Evolutionary conservation across 2,113 vertebrate species (phyloP).

Genomic region (Otolemur garnettii): DNA sequence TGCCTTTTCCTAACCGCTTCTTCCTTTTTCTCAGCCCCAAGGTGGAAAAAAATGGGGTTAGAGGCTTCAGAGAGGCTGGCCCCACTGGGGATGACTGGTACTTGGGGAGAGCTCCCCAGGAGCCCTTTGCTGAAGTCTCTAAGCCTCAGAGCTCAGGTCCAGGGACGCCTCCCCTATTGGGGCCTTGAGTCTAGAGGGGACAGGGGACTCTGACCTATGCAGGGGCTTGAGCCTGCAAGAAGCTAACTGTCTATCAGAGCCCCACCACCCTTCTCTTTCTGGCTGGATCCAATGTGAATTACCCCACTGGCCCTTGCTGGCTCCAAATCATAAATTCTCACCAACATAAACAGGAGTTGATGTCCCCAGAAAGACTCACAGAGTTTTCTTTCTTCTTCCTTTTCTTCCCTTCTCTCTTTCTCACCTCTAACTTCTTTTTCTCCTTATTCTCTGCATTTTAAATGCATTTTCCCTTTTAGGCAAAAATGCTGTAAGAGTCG

Average conservation of each 20-base stretch:
- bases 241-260: slow-evolving; percentile 51
- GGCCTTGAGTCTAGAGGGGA: slow-evolving; percentile 25
- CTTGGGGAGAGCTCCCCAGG: not conserved
- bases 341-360: slow-evolving; percentile 86
- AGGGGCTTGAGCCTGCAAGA: slow-evolving; percentile 53
- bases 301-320: slow-evolving; percentile 66
- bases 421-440: slow-evolving; percentile 5
- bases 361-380: slow-evolving; percentile 80
- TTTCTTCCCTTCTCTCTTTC: not conserved
- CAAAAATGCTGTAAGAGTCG: slow-evolving; percentile 55
- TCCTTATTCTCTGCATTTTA: slow-evolving; percentile 38
- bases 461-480: slow-evolving; percentile 37
- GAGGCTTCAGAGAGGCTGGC: slow-evolving; percentile 8
- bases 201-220: slow-evolving; percentile 51
- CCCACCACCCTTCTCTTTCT: slow-evolving; percentile 49
- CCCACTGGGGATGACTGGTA: not conserved
- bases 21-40: slow-evolving; percentile 48
- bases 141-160: slow-evolving; percentile 60
- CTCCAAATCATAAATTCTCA: slow-evolving; percentile 84
- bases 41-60: slow-evolving; percentile 36
- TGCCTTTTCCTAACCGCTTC: slow-evolving; percentile 25
- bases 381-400: slow-evolving; percentile 67
- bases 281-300: slow-evolving; percentile 69
- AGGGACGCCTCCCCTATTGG: slow-evolving; percentile 53
- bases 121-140: slow-evolving; percentile 45